Evolutionary conservation across 2,888 invertebrate genomes (phyloP), one percentile per base, ranked within the genome.

Genomic region (Volucella bombylans): DNA sequence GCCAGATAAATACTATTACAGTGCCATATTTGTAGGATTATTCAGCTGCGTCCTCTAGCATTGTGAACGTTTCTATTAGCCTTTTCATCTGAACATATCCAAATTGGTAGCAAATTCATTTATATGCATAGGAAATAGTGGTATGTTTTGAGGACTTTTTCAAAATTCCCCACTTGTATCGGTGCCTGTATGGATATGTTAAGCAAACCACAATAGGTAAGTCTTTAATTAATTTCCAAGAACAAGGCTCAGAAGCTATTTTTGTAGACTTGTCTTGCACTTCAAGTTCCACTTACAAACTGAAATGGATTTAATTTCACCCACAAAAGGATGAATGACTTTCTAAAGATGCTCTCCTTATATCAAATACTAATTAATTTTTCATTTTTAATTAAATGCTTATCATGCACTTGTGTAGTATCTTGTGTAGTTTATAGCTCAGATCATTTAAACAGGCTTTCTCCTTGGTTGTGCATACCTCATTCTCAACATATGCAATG

Each of bases 381-480:
- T 85, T 85, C 72, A 85, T 81, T 85, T 85, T 85, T 85, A 85
- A 85, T 85, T 85, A 85, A 85, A 85, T 81, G 85, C 85, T 85
- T 85, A 77, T 81, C 85, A 76, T 81, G 76, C 72, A 85, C 80
- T 85, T 81, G 77, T 80, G 72, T 72, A 68, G 76, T 81, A 79
- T 81, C 80, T 85, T 14, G 69, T 80, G 80, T 85, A 85, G 85
- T 85, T 85, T 85, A 73, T 85, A 67, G 76, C 76, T 80, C 41
- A 64, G 68, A 76, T 76, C 76, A 71, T 72, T 57, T 67, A 76
- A 85, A 77, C 55, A 72, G 76, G 49, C 54, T 54, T 80, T 69
- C 68, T 83, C 79, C 64, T 74, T 65, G 65, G 18, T 64, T 61
- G 64, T 55, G 67, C 50, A n/a, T 64, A 68, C 61, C 72, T 49